Evolutionary conservation across 2,888 invertebrate species (phyloP).

Genomic region (Boloria selene): DNA sequence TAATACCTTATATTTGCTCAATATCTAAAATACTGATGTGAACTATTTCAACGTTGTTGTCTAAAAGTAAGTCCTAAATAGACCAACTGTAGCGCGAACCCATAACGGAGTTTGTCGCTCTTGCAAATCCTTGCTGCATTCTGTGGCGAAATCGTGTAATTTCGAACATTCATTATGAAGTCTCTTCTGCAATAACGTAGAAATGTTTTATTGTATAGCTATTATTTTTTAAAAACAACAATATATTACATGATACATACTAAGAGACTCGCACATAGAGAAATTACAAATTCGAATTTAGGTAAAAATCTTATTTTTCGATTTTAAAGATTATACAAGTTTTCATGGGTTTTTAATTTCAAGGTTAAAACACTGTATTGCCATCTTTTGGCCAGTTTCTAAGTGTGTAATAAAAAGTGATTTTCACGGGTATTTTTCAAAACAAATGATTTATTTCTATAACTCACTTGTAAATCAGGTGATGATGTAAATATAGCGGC

Average conservation of each 20-base stretch:
- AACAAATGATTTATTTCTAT: neutral
- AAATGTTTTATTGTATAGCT: neutral
- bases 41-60: neutral
- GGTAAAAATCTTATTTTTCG: neutral
- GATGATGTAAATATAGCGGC: constrained; percentile 91
- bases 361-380: neutral
- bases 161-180: constrained; percentile 89
- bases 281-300: neutral
- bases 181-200: constrained; percentile 58
- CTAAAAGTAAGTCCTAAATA: constrained; percentile 89
- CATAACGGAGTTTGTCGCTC: constrained; percentile 89
- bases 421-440: too few species aligned
- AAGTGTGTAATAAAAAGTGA: too few species aligned
- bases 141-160: constrained; percentile 85
- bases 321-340: too few species aligned
- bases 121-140: constrained; percentile 85
- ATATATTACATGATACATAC: neutral
- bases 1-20: neutral
- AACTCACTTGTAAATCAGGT: constrained; percentile 63
- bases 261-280: too few species aligned
- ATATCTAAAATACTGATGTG: neutral
- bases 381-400: neutral
- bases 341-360: too few species aligned
- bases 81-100: constrained; percentile 87
- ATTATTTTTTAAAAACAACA: neutral